These are phyloP conservation scores for Oreochromis tanganicae DNA, from an alignment of 2,113 vertebrate genomes.

Conservation along the genomic window DNA sequence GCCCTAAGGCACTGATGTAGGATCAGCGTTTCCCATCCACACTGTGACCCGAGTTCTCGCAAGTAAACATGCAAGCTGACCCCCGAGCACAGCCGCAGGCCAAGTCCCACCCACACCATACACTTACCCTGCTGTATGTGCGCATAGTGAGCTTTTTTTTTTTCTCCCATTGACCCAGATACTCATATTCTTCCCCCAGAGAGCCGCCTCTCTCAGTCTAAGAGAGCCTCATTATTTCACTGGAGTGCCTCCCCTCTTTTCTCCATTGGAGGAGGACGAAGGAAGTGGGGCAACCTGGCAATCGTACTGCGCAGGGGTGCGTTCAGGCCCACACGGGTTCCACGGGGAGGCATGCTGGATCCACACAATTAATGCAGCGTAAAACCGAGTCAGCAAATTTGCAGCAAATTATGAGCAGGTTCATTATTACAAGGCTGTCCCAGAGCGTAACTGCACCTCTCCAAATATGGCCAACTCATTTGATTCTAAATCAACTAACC, in stretches of 20 bases:
- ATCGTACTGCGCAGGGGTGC: slow-evolving; percentile 12
- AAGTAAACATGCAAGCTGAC: slow-evolving; percentile 35
- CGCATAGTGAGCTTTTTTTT: slow-evolving; percentile 16
- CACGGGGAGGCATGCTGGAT: slow-evolving; percentile 26
- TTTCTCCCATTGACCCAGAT: slow-evolving; percentile 61
- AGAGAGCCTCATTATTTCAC: slow-evolving; percentile 61
- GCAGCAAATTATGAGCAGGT: slow-evolving; percentile 22
- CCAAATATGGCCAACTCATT: slow-evolving; percentile 30
- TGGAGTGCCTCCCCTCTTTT: slow-evolving; percentile 38
- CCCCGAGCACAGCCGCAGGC: slow-evolving; percentile 17
- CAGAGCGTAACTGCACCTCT: slow-evolving; percentile 27
- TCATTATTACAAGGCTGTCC: slow-evolving; percentile 43
- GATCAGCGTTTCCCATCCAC: slow-evolving; percentile 45
- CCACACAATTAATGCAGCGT: slow-evolving; percentile 54
- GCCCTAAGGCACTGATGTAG: slow-evolving; percentile 30
- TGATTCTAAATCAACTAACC: slow-evolving; percentile 34
- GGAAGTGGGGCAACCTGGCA: slow-evolving; percentile 53
- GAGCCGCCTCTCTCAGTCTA: slow-evolving; percentile 46
- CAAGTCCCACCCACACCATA: slow-evolving; percentile 44
- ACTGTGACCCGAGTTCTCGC: slow-evolving; percentile 15
- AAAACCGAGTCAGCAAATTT: slow-evolving; percentile 50
- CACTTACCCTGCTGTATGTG: slow-evolving; percentile 31
- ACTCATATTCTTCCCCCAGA: slow-evolving; percentile 56
- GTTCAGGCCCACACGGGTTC: slow-evolving; percentile 13
- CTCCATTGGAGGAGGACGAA: neutral